Evolutionary conservation across 2,888 invertebrate species (phyloP).

Genomic region (Malthinus flaveolus): DNA sequence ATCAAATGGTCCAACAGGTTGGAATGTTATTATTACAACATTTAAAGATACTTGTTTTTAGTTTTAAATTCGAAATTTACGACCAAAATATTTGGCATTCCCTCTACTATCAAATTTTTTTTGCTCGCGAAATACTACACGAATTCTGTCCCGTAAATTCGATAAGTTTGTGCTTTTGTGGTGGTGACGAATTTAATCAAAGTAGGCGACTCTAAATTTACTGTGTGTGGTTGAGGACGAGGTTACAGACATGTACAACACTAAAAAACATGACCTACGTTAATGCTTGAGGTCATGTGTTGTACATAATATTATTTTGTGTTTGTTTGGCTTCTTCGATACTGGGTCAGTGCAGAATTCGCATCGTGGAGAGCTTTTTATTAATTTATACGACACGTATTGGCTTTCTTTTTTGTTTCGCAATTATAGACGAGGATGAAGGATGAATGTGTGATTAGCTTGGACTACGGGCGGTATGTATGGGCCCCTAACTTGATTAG

Average conservation of each 20-base stretch:
- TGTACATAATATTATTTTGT: slow-evolving; percentile 18
- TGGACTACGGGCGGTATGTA: not conserved
- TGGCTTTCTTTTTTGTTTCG: not conserved
- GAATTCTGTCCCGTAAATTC: not conserved
- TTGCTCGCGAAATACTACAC: no score
- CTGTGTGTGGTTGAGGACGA: slow-evolving; percentile 14
- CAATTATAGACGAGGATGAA: not conserved
- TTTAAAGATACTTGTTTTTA: no score
- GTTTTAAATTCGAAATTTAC: no score
- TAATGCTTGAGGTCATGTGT: slow-evolving; percentile 32
- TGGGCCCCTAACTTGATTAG: slow-evolving; percentile 21
- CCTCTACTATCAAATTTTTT: not conserved
- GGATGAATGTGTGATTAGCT: not conserved
- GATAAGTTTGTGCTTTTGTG: slow-evolving; percentile 3
- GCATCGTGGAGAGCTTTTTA: no score
- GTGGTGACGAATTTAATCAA: not conserved
- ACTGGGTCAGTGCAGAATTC: slow-evolving; percentile 24
- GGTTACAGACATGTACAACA: slow-evolving; percentile 22
- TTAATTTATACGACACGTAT: not conserved
- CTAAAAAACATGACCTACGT: slow-evolving; percentile 28
- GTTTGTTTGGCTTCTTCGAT: slow-evolving; percentile 25
- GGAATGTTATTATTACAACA: no score
- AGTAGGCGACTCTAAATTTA: slow-evolving; percentile 14
- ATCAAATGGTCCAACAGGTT: no score
- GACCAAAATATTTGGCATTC: no score